Base-by-base conservation (phyloP, 2,797 vertebrate genomes). In the Parotocinclus haroldoi region DNA sequence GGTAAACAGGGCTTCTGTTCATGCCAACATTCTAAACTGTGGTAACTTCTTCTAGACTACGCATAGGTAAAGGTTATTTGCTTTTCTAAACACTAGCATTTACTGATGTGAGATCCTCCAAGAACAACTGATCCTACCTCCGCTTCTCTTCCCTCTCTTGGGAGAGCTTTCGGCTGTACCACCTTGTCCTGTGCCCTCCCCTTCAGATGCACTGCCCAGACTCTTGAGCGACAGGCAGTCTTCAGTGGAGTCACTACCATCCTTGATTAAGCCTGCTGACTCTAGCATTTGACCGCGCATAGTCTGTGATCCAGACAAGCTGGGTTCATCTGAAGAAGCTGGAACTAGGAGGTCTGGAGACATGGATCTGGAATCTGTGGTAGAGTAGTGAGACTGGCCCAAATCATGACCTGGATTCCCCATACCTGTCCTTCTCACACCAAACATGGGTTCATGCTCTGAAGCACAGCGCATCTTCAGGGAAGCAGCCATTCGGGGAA, bases 81-180 rank as follows among this genome's bases (percentile, higher is more conserved):
- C 3, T 48, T 12, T 48, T 6, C 3, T 10, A 13, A 48, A 48
- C 12, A 48, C 45, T 48, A 1, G 10, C 4, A 9, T 10, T 19
- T 9, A 59, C 44, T 46, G 27, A n/a, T n/a, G 56, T 17, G 36
- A 36, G 3, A 45, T 36, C 13, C 19, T 16, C 10, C 57, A 10
- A 16, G 4, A 1, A 27, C 16, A 58, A 10, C 12, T 7, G 7
- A 17, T 8, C 14, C 16, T 50, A 88, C 86, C 86, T 82, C 82
- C 80, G 56, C 58, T 68, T 12, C 37, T 36, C 3, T 37, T 10
- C n/a, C 44, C 65, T 53, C 69, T 37, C 37, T 60, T 69, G 19
- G 70, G 58, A 55, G 16, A 52, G 44, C 51, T 39, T 3, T 68
- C 54, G 1, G 59, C 10, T 13, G 72, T 52, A 59, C 73, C 46